Conservation (phyloP, 2,797 vertebrate genomes). For the Danio albolineatus region DNA sequence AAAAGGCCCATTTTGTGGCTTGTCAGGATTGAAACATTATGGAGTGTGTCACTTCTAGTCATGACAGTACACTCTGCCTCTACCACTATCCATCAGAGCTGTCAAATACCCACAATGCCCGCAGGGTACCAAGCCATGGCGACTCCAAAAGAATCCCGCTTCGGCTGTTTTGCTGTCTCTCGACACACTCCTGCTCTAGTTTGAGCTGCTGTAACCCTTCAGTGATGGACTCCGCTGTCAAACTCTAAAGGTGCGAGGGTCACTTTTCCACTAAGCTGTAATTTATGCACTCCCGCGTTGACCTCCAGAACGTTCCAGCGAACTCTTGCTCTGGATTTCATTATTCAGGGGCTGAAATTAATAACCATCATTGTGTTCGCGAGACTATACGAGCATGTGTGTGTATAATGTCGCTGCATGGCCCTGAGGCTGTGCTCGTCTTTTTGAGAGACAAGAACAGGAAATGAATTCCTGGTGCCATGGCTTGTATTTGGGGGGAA, state of each 20-base stretch:
- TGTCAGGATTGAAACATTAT: slow-evolving; percentile 52
- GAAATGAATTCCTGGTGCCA: slow-evolving; percentile 50
- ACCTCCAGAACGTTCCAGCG: slow-evolving; percentile 52
- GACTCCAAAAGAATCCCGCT: slow-evolving; percentile 44
- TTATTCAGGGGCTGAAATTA: slow-evolving; percentile 63
- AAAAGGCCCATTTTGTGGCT: slow-evolving; percentile 41
- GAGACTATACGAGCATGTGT: slow-evolving; percentile 37
- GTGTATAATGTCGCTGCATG: slow-evolving; percentile 17
- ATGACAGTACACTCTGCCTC: slow-evolving; percentile 51
- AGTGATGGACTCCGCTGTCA: slow-evolving; percentile 39
- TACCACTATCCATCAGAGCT: slow-evolving; percentile 48
- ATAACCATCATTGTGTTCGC: slow-evolving; percentile 60
- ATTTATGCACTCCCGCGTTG: slow-evolving; percentile 56
- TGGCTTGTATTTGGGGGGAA: slow-evolving; percentile 26
- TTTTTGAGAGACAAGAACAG: slow-evolving; percentile 60
- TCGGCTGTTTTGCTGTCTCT: slow-evolving; percentile 4
- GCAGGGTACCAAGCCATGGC: slow-evolving; percentile 44
- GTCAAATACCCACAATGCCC: slow-evolving; percentile 51
- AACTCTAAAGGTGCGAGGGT: slow-evolving; percentile 22
- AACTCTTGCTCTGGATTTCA: slow-evolving; percentile 56
- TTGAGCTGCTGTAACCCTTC: slow-evolving; percentile 32
- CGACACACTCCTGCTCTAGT: slow-evolving; percentile 25
- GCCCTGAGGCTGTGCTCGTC: slow-evolving; percentile 59
- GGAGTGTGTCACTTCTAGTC: slow-evolving; percentile 48
- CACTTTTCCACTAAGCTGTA: slow-evolving; percentile 34